These are phyloP conservation scores for Nephrotoma appendiculata DNA, from an alignment of 2,888 invertebrate species.

Conservation along the genomic window DNA sequence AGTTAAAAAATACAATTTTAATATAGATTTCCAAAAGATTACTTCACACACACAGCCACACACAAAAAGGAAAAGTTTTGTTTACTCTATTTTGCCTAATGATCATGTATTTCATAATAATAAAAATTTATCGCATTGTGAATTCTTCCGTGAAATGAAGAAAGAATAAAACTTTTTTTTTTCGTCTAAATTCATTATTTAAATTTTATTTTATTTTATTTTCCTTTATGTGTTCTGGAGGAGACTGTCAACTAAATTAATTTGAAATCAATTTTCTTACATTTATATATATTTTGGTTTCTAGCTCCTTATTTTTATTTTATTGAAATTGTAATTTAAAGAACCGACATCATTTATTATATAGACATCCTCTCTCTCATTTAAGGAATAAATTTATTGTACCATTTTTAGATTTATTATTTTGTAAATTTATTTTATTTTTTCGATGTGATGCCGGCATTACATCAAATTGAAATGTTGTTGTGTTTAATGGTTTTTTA, in stretches of 20 bases:
- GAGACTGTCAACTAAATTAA: neutral
- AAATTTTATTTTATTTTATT: neutral
- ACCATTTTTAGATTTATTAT: neutral
- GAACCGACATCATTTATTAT: neutral
- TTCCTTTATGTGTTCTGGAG: neutral
- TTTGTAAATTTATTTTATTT: neutral
- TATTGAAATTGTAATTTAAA: neutral
- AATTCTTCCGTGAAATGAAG: neutral
- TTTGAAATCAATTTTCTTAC: neutral
- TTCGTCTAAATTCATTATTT: neutral
- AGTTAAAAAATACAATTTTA: neutral
- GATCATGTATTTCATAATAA: neutral
- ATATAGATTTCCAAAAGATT: neutral
- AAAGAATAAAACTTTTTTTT: neutral
- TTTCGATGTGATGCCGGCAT: neutral
- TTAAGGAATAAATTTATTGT: neutral
- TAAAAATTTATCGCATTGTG: neutral
- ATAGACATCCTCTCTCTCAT: neutral
- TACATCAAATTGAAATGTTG: neutral
- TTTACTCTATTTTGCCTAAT: neutral
- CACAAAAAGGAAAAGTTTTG: neutral
- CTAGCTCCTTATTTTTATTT: neutral
- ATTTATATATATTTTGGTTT: neutral
- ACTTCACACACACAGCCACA: neutral
- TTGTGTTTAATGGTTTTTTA: neutral